Conservation (phyloP, 1,140 invertebrate species). For the Saxidomus purpurata region DNA sequence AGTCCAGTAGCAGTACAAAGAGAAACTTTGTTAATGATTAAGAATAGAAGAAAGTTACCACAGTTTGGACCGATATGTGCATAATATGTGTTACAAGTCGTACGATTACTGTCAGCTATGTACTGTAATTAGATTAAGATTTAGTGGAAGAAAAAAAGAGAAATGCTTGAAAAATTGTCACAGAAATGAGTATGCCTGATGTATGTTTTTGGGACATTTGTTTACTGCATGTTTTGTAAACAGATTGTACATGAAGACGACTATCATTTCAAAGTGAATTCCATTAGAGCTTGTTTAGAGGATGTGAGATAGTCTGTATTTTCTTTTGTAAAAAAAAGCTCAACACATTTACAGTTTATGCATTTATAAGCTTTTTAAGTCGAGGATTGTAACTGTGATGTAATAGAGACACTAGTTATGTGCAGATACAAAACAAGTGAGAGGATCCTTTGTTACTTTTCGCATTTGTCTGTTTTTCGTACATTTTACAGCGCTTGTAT, state of each 20-base stretch:
- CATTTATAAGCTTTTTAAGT: neutral
- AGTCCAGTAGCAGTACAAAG: too few relatives aligned
- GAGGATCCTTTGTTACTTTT: constrained; percentile 11
- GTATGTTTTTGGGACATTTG: neutral
- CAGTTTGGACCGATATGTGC: too few relatives aligned
- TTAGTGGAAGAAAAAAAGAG: neutral
- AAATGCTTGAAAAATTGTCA: neutral
- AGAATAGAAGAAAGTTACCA: too few relatives aligned
- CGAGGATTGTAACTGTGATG: too few relatives aligned
- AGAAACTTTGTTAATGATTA: too few relatives aligned
- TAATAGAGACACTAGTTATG: neutral
- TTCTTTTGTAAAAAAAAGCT: neutral
- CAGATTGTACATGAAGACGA: neutral
- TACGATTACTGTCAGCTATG: too few relatives aligned
- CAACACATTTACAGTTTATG: neutral
- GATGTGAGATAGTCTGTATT: neutral
- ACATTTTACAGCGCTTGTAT: neutral
- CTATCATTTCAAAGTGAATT: neutral
- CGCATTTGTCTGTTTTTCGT: constrained; percentile 3
- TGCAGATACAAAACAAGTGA: neutral
- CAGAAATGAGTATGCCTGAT: neutral
- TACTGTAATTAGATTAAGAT: too few relatives aligned
- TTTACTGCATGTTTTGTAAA: neutral
- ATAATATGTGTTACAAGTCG: too few relatives aligned
- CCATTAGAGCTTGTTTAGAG: neutral